Conservation (phyloP, 2,888 invertebrate species). For the Spisula subtruncata region DNA sequence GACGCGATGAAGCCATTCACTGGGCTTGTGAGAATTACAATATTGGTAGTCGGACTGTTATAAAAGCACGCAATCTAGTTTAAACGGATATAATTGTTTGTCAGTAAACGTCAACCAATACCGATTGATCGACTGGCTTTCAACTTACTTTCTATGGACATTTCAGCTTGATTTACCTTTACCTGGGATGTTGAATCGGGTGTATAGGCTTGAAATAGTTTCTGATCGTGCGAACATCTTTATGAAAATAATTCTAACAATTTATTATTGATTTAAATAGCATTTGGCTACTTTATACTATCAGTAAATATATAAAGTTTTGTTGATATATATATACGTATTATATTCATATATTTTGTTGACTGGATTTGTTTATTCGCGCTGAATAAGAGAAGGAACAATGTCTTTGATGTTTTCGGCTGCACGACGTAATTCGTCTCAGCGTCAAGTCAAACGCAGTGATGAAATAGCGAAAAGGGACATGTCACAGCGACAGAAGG, state of each 20-base stretch:
- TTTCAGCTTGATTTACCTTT: not conserved
- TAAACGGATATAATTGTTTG: constrained; percentile 2
- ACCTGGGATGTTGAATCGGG: not conserved
- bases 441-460: constrained; percentile 45
- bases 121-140: not conserved
- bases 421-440: not conserved
- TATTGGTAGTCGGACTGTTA: not conserved
- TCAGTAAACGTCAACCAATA: not conserved
- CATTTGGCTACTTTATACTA: not conserved
- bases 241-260: not conserved
- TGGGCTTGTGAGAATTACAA: not conserved
- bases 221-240: not conserved
- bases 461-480: constrained; percentile 65
- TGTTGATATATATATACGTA: no score
- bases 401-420: constrained; percentile 36
- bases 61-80: not conserved
- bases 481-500: constrained; percentile 65
- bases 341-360: not conserved
- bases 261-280: not conserved
- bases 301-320: not conserved
- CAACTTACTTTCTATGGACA: not conserved
- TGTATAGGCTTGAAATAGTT: not conserved
- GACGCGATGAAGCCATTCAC: not conserved
- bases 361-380: not conserved
- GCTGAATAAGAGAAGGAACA: not conserved